Evolutionary conservation across 2,113 vertebrate species (phyloP), one percentile per base, ranked within the genome.

Genomic region (Clarias gariepinus): DNA sequence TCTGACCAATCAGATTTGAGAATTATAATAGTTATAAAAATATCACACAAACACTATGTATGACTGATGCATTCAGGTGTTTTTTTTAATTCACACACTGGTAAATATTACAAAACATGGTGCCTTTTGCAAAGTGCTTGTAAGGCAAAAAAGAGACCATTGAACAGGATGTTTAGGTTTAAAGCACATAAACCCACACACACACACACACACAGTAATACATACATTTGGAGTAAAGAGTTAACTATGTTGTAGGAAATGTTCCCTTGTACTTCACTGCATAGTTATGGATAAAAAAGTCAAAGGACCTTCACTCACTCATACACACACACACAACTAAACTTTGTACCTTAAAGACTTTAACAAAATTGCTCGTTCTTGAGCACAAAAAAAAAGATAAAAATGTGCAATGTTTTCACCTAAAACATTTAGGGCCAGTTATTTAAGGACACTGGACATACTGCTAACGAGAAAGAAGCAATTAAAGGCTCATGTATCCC

Each of bases 71-170:
- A 86, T 89, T 83, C 84, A 85, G 68, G 61, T 89, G 47, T 90
- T 91, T 92, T 68, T 89, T 91, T 91, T 91, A 77, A 92, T 91
- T 91, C 89, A 92, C 90, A 91, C 86, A 76, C 90, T 86, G 82
- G 90, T 90, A 91, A 92, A 91, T 90, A 89, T 89, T 92, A 92
- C 91, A 91, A 92, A 91, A 92, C 90, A 91, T 87, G 84, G 89
- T 91, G 91, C 90, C 89, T 89, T 91, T 85, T 71, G 89, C 87
- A 88, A 90, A 91, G 87, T 92, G 88, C 88, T 87, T 47, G 71
- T 86, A 89, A 91, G 90, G 90, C 89, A 86, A 81, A 88, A 81
- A 85, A 86, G 84, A 77, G 74, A 77, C 74, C 68, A 80, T 82
- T 84, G 89, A 81, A 88, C 77, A 85, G 87, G 82, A 89, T 82